Evolutionary conservation across 2,797 vertebrate species (phyloP), one percentile per base, ranked within the genome.

Genomic region (Pipistrellus pipistrellus): DNA sequence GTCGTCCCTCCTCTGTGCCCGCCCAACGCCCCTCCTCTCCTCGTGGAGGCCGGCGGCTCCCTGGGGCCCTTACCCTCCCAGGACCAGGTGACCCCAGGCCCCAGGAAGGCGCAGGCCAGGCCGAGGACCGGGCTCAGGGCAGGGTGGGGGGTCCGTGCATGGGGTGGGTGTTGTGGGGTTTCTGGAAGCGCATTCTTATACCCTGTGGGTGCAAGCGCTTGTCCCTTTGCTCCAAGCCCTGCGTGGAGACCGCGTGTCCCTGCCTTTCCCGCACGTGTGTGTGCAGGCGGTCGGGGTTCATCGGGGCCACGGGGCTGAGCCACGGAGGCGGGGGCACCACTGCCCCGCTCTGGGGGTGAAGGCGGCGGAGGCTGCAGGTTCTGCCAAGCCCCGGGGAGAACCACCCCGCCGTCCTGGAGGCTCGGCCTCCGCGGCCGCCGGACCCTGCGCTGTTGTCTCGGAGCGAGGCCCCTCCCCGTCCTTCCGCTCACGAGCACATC

Each of bases 381-480:
- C 62, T 64, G 51, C 30, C 13, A 13, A 13, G 20, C 4, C 17
- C 23, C n/a, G 0, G 1, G 88, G 30, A 53, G 25, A 69, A 35
- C 18, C 72, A 62, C 10, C 30, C 23, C 2, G 18, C 4, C 0
- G 3, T 53, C 30, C 90, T 0, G 11, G 86, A 15, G 30, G 78
- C 66, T 25, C 0, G 0, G 80, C 25, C 41, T 20, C 2, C 1
- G 41, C 46, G 4, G 25, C 35, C 0, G 0, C 25, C 0, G 0
- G 0, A 0, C 18, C n/a, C 12, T 11, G 2, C 4, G 15, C 27
- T 0, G 3, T 25, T 30, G 32, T 46, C 88, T 38, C 88, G 11
- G 73, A 64, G 72, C 23, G 73, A 38, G 59, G 85, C 23, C 5
- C 41, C 38, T 35, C 32, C 7, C 14, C 1, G 57, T 14, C 32